Evolutionary conservation across 2,888 invertebrate genomes (phyloP), one percentile per base, ranked within the genome.

Genomic region (Microchrysa polita): DNA sequence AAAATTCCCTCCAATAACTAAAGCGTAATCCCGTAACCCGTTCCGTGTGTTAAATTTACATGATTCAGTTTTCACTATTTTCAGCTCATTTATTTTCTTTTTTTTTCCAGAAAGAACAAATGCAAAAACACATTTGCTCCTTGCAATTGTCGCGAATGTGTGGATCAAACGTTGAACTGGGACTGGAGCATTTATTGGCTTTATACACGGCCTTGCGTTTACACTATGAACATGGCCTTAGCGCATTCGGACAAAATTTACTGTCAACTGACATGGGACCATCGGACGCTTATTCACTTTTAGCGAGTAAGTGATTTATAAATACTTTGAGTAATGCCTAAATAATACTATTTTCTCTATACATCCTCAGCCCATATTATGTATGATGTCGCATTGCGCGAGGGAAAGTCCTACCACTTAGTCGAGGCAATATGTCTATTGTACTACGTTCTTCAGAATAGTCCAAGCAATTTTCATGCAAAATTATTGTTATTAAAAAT

Each of bases 381-480:
- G 85, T 84, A 82, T 53, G 88, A 88, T 78, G 74, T 88, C 81
- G 89, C 90, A 4, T 79, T 87, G 52, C 82, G 86, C 73, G 86
- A 86, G 63, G 82, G 88, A 53, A 88, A 85, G 76, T 87, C 89
- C 0, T 84, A 87, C 69, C 88, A 88, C 0, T 82, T 91, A 7
- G 83, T 91, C 20, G 89, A 90, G 76, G 92, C 91, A 0, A 82
- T 93, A 2, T 88, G 90, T 42, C 83, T 94, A 16, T 84, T 96
- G 76, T 93, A 95, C 80, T 87, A 90, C 81, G 90, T 92, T 42
- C 86, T 94, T 34, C 87, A 89, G 67, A 88, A 90, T 79, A 96
- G 95, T 79, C 93, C 94, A 0, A 91, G 94, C 77, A 97, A 96
- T 86, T 95, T 94, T 83, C 95, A 96, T 82, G 90, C 93, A 14